These are phyloP conservation scores for Lamellibrachia luymesi DNA, from an alignment of 1,140 invertebrate genomes.

Conservation along the genomic window DNA sequence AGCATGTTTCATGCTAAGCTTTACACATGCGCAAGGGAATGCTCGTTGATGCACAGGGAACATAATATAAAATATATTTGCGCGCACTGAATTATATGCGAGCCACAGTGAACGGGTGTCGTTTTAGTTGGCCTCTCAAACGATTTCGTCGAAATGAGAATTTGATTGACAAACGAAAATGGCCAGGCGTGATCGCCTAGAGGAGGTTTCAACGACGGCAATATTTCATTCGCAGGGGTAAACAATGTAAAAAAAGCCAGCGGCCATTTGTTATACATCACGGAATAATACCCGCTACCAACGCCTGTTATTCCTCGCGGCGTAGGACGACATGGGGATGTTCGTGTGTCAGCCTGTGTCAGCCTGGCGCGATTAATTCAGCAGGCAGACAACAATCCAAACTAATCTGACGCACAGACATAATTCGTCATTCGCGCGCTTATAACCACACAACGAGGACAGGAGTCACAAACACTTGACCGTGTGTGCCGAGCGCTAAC, in stretches of 20 bases:
- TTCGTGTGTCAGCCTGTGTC: not conserved
- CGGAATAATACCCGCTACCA: not conserved
- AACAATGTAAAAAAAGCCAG: conserved; percentile 1
- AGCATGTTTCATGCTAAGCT: too few relatives aligned
- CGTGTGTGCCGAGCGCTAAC: not conserved
- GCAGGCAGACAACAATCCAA: not conserved
- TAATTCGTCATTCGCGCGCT: not conserved
- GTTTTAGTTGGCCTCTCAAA: not conserved
- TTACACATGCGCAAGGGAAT: too few relatives aligned
- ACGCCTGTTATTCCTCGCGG: not conserved
- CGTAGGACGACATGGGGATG: not conserved
- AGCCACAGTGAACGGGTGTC: not conserved
- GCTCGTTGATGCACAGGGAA: too few relatives aligned
- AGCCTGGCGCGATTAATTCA: not conserved
- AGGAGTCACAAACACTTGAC: not conserved
- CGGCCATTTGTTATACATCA: not conserved
- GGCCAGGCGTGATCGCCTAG: not conserved
- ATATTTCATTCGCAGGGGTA: not conserved
- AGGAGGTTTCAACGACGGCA: not conserved
- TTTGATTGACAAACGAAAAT: not conserved
- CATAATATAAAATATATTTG: too few relatives aligned
- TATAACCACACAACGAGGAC: not conserved
- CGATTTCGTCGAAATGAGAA: not conserved
- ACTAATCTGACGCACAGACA: not conserved
- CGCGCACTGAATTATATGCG: not conserved